Evolutionary conservation across 2,113 vertebrate genomes (phyloP), one percentile per base, ranked within the genome.

Genomic region (Psettodes erumei): DNA sequence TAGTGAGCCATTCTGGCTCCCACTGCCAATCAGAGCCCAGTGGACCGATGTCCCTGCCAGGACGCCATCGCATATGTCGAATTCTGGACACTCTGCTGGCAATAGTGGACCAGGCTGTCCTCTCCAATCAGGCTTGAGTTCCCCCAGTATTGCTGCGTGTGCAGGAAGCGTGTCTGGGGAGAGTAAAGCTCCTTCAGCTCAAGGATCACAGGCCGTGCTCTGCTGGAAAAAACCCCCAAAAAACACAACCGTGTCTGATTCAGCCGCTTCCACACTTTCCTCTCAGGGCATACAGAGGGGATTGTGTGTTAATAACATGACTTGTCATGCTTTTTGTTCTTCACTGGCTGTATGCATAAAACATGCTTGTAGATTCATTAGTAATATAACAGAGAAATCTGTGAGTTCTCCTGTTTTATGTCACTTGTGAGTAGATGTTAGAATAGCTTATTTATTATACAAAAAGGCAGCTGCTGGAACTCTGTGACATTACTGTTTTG

Each of bases 41-140:
- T 5, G 59, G 87, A 83, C 81, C 60, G 16, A 33, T 59, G 76
- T 79, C 79, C 60, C 64, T 85, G 83, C 87, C 87, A 86, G 86
- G 73, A 51, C 13, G 23, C 40, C 15, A 35, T 82, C 33, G 38
- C 72, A 68, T 40, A 67, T 58, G 71, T 73, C 11, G 25, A 74
- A 40, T 86, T 61, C 77, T 37, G 75, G 81, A 83, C 82, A 75
- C 58, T 82, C 67, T 70, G 65, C 75, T 90, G 87, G 83, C 85
- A 78, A 27, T 21, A 51, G 62, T 48, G 55, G 83, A 68, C 45
- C 73, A 37, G 83, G 37, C 64, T 88, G 88, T 92, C 84, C 81
- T 83, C 67, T 86, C 78, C 83, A 90, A 87, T 88, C 84, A 88
- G 81, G 71, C 77, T 89, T 68, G 79, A 88, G 80, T 88, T 87